Evolutionary conservation across 2,797 vertebrate species (phyloP).

Genomic region (Malacoctenus gilli): DNA sequence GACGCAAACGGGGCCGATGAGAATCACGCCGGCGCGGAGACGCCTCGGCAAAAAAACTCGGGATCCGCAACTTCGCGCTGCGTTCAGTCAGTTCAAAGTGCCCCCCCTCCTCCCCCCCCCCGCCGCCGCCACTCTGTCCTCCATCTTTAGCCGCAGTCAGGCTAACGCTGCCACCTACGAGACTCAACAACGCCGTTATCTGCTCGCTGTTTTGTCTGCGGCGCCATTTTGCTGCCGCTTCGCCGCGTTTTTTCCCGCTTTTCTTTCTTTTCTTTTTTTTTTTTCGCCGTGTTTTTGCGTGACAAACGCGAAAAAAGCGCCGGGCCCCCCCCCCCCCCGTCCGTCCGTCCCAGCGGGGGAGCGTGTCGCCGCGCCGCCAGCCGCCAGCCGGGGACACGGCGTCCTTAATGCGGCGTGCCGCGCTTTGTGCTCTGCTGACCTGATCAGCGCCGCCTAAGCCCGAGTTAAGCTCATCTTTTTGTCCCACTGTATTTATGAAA

Average conservation of each 20-base stretch:
- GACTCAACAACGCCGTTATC: neutral
- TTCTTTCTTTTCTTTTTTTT: slow-evolving; percentile 9
- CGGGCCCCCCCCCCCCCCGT: too few species aligned
- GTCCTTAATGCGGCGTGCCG: slow-evolving; percentile 48
- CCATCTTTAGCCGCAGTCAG: slow-evolving; percentile 11
- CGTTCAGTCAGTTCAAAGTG: too few species aligned
- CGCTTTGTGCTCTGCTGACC: slow-evolving; percentile 62
- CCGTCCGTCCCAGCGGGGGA: slow-evolving; percentile 29
- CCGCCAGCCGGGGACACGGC: slow-evolving; percentile 48
- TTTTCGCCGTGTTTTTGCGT: slow-evolving; percentile 17
- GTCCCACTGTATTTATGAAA: slow-evolving; percentile 41
- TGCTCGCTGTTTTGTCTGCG: neutral
- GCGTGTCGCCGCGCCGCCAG: slow-evolving; percentile 18
- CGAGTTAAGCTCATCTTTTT: slow-evolving; percentile 61
- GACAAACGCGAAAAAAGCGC: slow-evolving; percentile 34
- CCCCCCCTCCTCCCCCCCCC: too few species aligned
- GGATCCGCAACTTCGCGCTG: too few species aligned
- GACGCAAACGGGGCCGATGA: slow-evolving; percentile 2
- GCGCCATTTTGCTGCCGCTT: slow-evolving; percentile 14
- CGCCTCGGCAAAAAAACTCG: neutral
- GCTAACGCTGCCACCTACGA: neutral
- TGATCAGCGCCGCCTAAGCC: slow-evolving; percentile 44
- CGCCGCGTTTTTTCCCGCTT: slow-evolving; percentile 12
- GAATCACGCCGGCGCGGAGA: neutral
- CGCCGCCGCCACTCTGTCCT: too few species aligned